These are phyloP conservation scores for Hesperia comma DNA, from an alignment of 2,888 invertebrate genomes.

Conservation along the genomic window DNA sequence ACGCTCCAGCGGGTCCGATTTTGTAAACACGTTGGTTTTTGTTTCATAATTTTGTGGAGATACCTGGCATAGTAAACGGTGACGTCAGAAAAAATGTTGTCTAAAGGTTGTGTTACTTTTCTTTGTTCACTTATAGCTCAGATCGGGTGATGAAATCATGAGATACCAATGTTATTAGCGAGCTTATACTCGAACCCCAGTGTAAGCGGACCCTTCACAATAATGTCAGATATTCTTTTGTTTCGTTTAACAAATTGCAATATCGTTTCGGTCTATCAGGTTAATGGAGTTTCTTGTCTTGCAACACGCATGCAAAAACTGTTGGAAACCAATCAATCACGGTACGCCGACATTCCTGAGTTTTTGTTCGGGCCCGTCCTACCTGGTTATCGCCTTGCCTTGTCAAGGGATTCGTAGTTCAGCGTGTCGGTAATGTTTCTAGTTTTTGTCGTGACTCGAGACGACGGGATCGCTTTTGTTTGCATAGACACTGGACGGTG, in stretches of 20 bases:
- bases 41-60: background rate
- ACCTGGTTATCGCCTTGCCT: slow-evolving; percentile 30
- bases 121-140: background rate
- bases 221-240: slow-evolving; percentile 15
- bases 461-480: slow-evolving; percentile 21
- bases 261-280: slow-evolving; percentile 24
- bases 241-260: slow-evolving; percentile 23
- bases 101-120: background rate
- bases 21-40: slow-evolving; percentile 6
- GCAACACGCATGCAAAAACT: slow-evolving; percentile 30
- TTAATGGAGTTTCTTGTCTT: slow-evolving; percentile 30
- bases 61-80: background rate
- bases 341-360: slow-evolving; percentile 29
- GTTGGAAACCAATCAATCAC: slow-evolving; percentile 34
- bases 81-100: background rate
- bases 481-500: slow-evolving; percentile 8
- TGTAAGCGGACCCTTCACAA: slow-evolving; percentile 8
- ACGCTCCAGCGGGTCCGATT: slow-evolving; percentile 1
- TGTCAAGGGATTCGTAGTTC: slow-evolving; percentile 25
- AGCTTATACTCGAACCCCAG: background rate
- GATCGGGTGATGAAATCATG: background rate
- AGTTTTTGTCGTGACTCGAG: slow-evolving; percentile 35
- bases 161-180: background rate
- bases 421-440: slow-evolving; percentile 29
- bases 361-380: slow-evolving; percentile 30